Base-by-base conservation (phyloP, 35 echinoderm and acorn worm genomes). In the Amphiura filiformis region DNA sequence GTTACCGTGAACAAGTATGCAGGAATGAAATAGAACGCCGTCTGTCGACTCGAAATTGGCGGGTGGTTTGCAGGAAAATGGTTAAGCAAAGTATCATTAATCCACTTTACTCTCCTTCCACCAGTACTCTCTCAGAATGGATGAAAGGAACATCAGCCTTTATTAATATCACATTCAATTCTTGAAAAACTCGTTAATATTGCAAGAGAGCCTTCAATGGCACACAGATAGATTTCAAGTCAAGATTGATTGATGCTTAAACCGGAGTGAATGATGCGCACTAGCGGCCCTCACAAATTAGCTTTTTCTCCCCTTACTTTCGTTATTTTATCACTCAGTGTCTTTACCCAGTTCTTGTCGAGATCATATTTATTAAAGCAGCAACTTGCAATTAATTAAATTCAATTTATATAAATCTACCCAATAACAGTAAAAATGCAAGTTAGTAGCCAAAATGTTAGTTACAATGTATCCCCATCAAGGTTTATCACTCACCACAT, bases 111-210 rank as follows among this genome's bases (percentile, higher is more conserved):
- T 70, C 61, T 30, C n/a, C n/a, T n/a, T n/a, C 61, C 61, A 70
- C 61, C 61, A 70, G 61, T 70, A n/a, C 61, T 26, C 61, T n/a
- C 9, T n/a, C 7, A 18, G 17, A 70, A 30, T 70, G 61, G 61
- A 70, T 70, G 61, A 70, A 70, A 70, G 17, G 11, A 70, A 70
- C 61, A 70, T 70, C 61, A 70, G 61, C 61, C 61, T 70, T 70
- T 70, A 70, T 70, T 70, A 70, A 70, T 70, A 70, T 70, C 61
- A 70, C 61, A 70, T 70, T 70, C 61, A 70, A 70, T 70, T 70
- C 61, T 70, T 70, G 61, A 70, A 70, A 70, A 70, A 70, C 61
- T 70, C 61, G 61, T 70, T 70, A 70, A 70, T 70, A 70, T 70
- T 70, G 61, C 15, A 70, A 3, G 61, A 70, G 61, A n/a, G 61